Conservation (phyloP, 2,888 invertebrate genomes). For the Coelopa pilipes region DNA sequence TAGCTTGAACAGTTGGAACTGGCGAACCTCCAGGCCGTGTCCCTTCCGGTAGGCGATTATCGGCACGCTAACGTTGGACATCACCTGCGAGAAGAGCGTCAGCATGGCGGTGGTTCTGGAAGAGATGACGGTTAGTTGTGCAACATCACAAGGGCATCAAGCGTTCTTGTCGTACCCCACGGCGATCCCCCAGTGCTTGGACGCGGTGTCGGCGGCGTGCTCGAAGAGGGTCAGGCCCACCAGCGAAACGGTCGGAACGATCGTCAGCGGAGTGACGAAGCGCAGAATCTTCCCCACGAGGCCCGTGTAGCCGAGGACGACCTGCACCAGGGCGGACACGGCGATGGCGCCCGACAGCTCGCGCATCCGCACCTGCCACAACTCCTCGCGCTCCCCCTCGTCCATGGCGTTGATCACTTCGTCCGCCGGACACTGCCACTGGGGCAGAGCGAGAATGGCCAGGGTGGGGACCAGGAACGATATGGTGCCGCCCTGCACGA, state of each 20-base stretch:
- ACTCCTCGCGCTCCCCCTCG: slow-evolving; percentile 69
- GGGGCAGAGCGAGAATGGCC: slow-evolving; percentile 77
- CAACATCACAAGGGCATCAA: neutral
- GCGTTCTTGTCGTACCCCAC: slow-evolving; percentile 71
- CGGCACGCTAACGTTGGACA: slow-evolving; percentile 75
- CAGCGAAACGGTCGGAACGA: slow-evolving; percentile 84
- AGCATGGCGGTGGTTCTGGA: slow-evolving; percentile 78
- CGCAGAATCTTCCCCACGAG: slow-evolving; percentile 79
- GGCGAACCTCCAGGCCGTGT: slow-evolving; percentile 70
- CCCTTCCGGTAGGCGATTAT: slow-evolving; percentile 71
- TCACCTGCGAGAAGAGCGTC: slow-evolving; percentile 82
- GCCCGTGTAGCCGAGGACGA: slow-evolving; percentile 78
- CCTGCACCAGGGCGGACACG: slow-evolving; percentile 80
- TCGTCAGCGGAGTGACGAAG: slow-evolving; percentile 84
- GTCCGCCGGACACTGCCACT: slow-evolving; percentile 76
- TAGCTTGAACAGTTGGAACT: slow-evolving; percentile 81
- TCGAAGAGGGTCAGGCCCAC: slow-evolving; percentile 86
- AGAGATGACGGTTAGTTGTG: neutral
- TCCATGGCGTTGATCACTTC: slow-evolving; percentile 70
- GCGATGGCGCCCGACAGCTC: slow-evolving; percentile 87
- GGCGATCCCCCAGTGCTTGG: slow-evolving; percentile 86
- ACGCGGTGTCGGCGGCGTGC: slow-evolving; percentile 82
- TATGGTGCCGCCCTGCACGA: slow-evolving; percentile 83
- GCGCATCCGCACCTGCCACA: slow-evolving; percentile 82
- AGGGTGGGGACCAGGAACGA: slow-evolving; percentile 83